Evolutionary conservation across 2,888 invertebrate species (phyloP).

Genomic region (Metallyticus violacea): DNA sequence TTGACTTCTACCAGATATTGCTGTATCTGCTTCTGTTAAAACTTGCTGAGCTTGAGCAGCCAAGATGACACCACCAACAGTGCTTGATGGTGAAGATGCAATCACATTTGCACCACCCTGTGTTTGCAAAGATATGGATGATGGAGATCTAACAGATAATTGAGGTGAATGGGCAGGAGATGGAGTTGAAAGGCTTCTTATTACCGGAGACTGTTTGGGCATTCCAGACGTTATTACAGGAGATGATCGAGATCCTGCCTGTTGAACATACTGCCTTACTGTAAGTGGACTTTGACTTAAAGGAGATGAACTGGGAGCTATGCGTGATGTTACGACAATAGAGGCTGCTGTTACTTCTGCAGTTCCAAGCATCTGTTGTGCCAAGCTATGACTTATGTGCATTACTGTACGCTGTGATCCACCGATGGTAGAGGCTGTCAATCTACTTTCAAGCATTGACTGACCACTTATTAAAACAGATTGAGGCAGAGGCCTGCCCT

Average conservation of each 20-base stretch:
- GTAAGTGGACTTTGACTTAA: background rate
- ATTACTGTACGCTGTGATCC: background rate
- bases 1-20: background rate
- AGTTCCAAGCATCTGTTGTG: background rate
- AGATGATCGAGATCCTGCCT: background rate
- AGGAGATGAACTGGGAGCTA: background rate
- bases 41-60: background rate
- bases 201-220: conserved; percentile 9
- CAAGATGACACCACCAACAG: background rate
- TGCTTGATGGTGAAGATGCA: background rate
- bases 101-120: background rate
- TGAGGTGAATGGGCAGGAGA: conserved; percentile 12
- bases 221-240: background rate
- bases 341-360: background rate
- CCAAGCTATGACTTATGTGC: background rate
- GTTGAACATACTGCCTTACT: conserved; percentile 4
- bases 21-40: background rate
- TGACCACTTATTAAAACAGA: background rate
- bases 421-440: background rate
- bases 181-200: conserved; percentile 1
- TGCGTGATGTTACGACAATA: background rate
- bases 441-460: conserved; percentile 10
- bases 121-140: background rate
- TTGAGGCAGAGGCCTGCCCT: background rate
- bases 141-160: background rate